Conservation (phyloP, 2,888 invertebrate genomes). For the Malacosoma neustria region DNA sequence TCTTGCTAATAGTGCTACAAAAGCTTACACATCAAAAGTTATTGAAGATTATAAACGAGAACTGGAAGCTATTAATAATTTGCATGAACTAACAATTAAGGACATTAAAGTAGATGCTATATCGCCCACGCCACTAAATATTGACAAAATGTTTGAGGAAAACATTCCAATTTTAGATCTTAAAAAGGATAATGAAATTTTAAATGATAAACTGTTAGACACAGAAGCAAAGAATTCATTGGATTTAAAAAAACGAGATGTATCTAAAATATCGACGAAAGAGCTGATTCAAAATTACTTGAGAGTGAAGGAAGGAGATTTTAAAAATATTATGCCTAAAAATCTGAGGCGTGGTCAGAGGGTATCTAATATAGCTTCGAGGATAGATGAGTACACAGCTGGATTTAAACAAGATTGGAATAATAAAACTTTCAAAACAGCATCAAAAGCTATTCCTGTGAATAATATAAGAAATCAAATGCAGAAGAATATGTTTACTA, state of each 20-base stretch:
- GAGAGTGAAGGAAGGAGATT: conserved; percentile 60
- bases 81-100: conserved; percentile 63
- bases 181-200: conserved; percentile 26
- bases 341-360: conserved; percentile 16
- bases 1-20: conserved; percentile 56
- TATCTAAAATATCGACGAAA: conserved; percentile 58
- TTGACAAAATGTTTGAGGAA: conserved; percentile 60
- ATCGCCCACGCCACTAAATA: conserved; percentile 58
- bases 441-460: conserved; percentile 23
- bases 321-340: conserved; percentile 29
- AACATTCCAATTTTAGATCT: conserved; percentile 29
- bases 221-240: conserved; percentile 30
- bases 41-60: conserved; percentile 71
- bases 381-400: conserved; percentile 25
- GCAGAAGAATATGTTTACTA: conserved; percentile 39
- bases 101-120: conserved; percentile 61
- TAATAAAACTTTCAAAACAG: conserved; percentile 31
- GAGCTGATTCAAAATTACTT: conserved; percentile 63
- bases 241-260: conserved; percentile 34
- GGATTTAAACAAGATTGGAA: conserved; percentile 46
- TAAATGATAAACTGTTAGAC: not conserved
- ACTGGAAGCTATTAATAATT: conserved; percentile 61
- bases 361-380: conserved; percentile 25
- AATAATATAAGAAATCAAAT: conserved; percentile 31
- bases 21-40: conserved; percentile 67